phyloP scores from a whole-genome alignment of 2,113 vertebrate genomes.

The Centrocercus urophasianus region DNA sequence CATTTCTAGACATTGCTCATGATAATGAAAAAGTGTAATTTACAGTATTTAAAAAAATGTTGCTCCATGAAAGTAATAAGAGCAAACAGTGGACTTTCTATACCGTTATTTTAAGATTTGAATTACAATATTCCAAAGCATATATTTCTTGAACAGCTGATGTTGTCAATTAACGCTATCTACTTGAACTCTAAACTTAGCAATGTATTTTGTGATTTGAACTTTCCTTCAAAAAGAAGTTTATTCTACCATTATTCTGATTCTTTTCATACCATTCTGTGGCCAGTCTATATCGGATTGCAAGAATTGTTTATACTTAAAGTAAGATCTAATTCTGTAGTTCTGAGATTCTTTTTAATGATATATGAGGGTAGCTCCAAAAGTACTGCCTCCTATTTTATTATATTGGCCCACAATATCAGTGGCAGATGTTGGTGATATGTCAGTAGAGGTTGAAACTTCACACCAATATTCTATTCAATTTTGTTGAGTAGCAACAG shows the following conservation, averaged over 20 bases:
- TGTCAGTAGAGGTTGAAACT: too few relatives aligned
- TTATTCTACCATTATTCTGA: background rate
- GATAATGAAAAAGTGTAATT: background rate
- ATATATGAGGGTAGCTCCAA: too few relatives aligned
- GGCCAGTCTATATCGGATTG: fast-evolving
- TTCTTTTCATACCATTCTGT: background rate
- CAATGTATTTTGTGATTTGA: background rate
- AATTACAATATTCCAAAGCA: background rate
- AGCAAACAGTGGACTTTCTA: background rate
- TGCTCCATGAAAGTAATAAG: background rate
- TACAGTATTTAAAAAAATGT: background rate
- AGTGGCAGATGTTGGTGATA: too few relatives aligned
- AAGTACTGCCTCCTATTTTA: too few relatives aligned
- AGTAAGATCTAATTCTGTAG: background rate
- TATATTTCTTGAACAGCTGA: background rate
- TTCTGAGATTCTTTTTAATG: background rate
- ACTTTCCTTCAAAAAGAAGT: background rate
- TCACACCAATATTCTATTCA: too few relatives aligned
- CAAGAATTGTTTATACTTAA: background rate
- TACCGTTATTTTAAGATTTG: background rate
- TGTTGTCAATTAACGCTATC: background rate
- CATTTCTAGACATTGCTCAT: background rate
- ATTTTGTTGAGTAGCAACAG: too few relatives aligned
- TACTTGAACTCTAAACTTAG: background rate
- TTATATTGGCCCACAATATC: too few relatives aligned